These are phyloP conservation scores for Epinephelus cyanopodus DNA, from an alignment of 2,113 vertebrate species.

Conservation along the genomic window DNA sequence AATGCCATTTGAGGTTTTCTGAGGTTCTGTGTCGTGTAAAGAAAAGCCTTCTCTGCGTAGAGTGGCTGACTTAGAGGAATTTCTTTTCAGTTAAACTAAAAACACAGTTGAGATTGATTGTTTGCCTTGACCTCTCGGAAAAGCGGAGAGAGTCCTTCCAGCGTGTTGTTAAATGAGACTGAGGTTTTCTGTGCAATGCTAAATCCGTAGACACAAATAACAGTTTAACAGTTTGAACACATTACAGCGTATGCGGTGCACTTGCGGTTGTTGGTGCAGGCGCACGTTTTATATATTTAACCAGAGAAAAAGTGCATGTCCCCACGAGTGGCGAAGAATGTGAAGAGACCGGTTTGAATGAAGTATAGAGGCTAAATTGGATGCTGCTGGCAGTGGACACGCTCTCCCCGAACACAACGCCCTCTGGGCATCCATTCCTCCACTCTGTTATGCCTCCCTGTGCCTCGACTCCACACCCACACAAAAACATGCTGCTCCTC, in stretches of 20 bases:
- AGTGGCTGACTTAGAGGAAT: conserved; percentile 42
- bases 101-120: conserved; percentile 51
- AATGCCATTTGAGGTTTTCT: conserved; percentile 67
- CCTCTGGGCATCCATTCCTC: conserved; percentile 50
- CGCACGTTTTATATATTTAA: conserved; percentile 53
- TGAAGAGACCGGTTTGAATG: conserved; percentile 62
- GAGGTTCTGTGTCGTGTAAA: conserved; percentile 52
- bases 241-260: conserved; percentile 52
- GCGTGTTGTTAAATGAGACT: conserved; percentile 37
- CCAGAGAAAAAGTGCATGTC: conserved; percentile 26
- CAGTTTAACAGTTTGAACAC: conserved; percentile 34
- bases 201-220: conserved; percentile 44
- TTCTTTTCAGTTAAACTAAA: conserved; percentile 51
- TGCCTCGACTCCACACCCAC: conserved; percentile 62
- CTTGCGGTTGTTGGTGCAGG: conserved; percentile 46
- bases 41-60: conserved; percentile 27
- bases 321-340: conserved; percentile 52
- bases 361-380: conserved; percentile 53
- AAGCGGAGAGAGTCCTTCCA: conserved; percentile 41
- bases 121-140: conserved; percentile 64
- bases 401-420: conserved; percentile 35
- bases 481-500: conserved; percentile 49
- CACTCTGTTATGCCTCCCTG: conserved; percentile 52
- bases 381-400: conserved; percentile 59
- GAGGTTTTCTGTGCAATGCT: conserved; percentile 28